Evolutionary conservation across 2,888 invertebrate genomes (phyloP), one percentile per base, ranked within the genome.

Genomic region (Deilephila porcellus): DNA sequence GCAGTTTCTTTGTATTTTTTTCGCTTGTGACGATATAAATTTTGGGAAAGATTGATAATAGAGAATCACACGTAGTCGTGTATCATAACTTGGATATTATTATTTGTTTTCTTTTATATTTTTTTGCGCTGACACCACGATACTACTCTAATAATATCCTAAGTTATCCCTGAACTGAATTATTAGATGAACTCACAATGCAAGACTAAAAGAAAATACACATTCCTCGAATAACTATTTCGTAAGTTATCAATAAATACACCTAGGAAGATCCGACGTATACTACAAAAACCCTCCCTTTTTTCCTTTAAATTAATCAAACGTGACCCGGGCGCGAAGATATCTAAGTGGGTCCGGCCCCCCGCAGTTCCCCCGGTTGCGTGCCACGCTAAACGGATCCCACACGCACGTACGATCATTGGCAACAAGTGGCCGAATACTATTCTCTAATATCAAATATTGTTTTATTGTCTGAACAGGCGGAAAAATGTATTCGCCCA

Each of bases 401-500:
- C 74, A 81, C 83, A 86, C 86, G 86, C 87, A 88, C 87, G 87
- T 81, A 83, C 80, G 82, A 72, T 56, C 71, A 64, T 62, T 60
- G 63, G 86, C 90, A 90, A 90, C 90, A 90, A 89, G 90, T 89
- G 86, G 85, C 64, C 74, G 80, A 78, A 79, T 77, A 77, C 75
- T 76, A 79, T 76, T 77, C 77, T 75, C 76, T 75, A 75, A 77
- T 78, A 79, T 75, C 74, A 72, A 77, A 73, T 76, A 74, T 72
- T 74, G 70, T 72, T 72, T 74, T 72, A 74, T 74, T 74, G 56
- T 71, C 73, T 63, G 71, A 34, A 53, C 63, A 60, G 70, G 70
- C 60, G 37, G 71, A 71, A 71, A 53, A 63, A 71, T 71, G 25
- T 67, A 59, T 52, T 59, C 37, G 63, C 32, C 45, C 19, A 72